These are phyloP conservation scores for Tribolium madens DNA, from an alignment of 1,140 invertebrate species.

Conservation along the genomic window DNA sequence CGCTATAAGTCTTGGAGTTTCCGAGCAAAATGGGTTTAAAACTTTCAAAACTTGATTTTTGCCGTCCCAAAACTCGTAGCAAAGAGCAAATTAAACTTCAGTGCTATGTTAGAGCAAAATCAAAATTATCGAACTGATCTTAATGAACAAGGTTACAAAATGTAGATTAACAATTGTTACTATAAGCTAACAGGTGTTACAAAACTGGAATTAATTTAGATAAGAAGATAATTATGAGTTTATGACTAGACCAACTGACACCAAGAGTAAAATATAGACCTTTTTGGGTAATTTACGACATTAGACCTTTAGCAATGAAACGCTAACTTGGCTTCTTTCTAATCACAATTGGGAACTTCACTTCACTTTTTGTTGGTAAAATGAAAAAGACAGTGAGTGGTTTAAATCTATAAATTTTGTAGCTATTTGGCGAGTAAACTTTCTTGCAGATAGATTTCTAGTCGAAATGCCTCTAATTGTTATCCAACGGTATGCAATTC, in stretches of 20 bases:
- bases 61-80: no score
- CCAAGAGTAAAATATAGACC: neutral
- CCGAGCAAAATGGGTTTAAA: no score
- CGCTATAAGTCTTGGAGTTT: no score
- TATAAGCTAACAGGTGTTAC: neutral
- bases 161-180: neutral
- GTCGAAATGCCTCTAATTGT: slow-evolving; percentile 7
- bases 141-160: neutral
- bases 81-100: no score
- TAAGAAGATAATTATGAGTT: neutral
- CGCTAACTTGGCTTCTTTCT: no score
- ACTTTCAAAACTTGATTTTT: no score
- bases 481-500: slow-evolving; percentile 2
- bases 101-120: neutral
- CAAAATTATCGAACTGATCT: neutral
- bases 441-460: neutral
- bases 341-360: no score
- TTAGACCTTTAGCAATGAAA: neutral
- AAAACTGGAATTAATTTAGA: neutral
- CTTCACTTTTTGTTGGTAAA: no score
- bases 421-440: neutral
- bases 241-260: neutral
- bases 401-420: no score
- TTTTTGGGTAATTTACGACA: neutral
- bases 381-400: no score